phyloP scores from a whole-genome alignment of 2,888 invertebrate genomes.

The Polyommatus iphigenia region DNA sequence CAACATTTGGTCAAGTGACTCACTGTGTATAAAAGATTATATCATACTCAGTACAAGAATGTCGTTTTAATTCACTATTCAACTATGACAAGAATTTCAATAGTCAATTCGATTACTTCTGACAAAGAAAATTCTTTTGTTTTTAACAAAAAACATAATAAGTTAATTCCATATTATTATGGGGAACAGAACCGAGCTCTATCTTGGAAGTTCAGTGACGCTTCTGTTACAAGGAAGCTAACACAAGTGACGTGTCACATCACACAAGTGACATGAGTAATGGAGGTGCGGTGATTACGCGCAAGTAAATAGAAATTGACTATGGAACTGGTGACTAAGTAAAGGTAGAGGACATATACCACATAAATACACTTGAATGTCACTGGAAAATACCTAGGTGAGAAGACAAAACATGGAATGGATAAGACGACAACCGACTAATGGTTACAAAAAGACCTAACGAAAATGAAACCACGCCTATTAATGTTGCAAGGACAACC shows the following conservation, averaged over 20 bases:
- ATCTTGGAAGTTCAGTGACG: background rate
- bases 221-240: background rate
- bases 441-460: background rate
- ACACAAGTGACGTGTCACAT: background rate
- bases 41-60: background rate
- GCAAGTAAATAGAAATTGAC: constrained; percentile 21
- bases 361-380: background rate
- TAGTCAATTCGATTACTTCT: background rate
- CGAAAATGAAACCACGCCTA: background rate
- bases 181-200: background rate
- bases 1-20: background rate
- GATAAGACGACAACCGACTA: background rate
- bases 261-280: background rate
- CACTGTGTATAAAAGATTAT: constrained; percentile 4
- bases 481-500: background rate
- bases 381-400: background rate
- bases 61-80: background rate
- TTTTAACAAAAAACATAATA: background rate
- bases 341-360: background rate
- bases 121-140: background rate
- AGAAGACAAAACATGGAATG: background rate
- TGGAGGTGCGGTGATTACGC: constrained; percentile 20
- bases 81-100: background rate
- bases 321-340: constrained; percentile 16
- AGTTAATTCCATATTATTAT: background rate